Evolutionary conservation across 2,888 invertebrate species (phyloP).

Genomic region (Tricholauxania praeusta): DNA sequence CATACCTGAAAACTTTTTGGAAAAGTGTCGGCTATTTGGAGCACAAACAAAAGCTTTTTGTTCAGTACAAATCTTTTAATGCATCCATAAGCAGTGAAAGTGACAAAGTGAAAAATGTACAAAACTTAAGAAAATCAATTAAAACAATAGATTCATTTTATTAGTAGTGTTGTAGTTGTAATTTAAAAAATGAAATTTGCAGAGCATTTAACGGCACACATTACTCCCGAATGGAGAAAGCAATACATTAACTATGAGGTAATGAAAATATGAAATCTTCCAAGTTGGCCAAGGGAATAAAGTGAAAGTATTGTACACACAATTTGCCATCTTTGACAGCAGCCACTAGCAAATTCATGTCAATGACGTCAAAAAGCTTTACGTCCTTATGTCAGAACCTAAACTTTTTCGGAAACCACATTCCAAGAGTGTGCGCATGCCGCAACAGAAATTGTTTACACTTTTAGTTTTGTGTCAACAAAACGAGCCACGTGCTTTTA

Average conservation of each 20-base stretch:
- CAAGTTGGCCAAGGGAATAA: slow-evolving; percentile 9
- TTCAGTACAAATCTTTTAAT: slow-evolving; percentile 15
- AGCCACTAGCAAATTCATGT: slow-evolving; percentile 48
- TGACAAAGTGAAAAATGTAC: slow-evolving; percentile 11
- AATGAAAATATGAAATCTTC: slow-evolving; percentile 34
- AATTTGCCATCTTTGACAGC: slow-evolving; percentile 37
- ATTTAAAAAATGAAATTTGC: slow-evolving; percentile 83
- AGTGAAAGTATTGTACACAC: slow-evolving; percentile 54
- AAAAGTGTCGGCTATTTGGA: neutral
- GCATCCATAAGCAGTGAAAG: neutral
- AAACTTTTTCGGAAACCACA: slow-evolving; percentile 48
- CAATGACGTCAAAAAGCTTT: slow-evolving; percentile 53
- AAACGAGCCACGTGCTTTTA: slow-evolving; percentile 8
- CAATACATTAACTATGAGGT: slow-evolving; percentile 85
- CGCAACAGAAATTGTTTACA: neutral
- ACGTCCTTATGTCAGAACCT: slow-evolving; percentile 50
- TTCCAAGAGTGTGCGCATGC: slow-evolving; percentile 49
- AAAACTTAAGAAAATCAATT: slow-evolving; percentile 3
- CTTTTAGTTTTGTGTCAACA: slow-evolving; percentile 16
- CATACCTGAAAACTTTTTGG: neutral
- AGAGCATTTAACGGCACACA: slow-evolving; percentile 87
- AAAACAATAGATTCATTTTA: too few species aligned
- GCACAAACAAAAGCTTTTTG: slow-evolving; percentile 6
- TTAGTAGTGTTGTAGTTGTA: too few species aligned
- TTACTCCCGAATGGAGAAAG: slow-evolving; percentile 94